Evolutionary conservation across 2,797 vertebrate species (phyloP).

Genomic region (Intellagama lesueurii): DNA sequence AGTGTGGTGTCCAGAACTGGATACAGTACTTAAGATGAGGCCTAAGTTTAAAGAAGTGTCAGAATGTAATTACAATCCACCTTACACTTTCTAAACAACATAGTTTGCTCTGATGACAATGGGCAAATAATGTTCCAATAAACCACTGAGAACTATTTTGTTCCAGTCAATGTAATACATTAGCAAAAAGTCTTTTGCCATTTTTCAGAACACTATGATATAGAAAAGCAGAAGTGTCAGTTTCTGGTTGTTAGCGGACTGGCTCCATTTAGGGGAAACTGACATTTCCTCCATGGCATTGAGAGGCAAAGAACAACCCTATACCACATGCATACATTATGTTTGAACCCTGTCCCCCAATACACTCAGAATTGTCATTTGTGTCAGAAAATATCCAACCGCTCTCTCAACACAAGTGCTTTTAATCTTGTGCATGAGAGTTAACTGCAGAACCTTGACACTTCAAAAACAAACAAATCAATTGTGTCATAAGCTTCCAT

Average conservation of each 20-base stretch:
- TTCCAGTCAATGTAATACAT: background rate
- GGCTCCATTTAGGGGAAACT: too few species aligned
- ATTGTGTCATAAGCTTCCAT: background rate
- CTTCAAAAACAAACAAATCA: background rate
- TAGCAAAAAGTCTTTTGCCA: too few species aligned
- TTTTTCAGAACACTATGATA: too few species aligned
- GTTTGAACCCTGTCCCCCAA: too few species aligned
- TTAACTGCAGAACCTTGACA: background rate
- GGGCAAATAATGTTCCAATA: conserved; percentile 6
- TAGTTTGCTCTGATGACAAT: conserved; percentile 6
- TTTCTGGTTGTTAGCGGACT: too few species aligned
- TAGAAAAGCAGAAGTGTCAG: too few species aligned
- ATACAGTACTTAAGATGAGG: background rate
- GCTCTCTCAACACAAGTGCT: background rate
- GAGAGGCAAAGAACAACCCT: too few species aligned
- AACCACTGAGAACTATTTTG: background rate
- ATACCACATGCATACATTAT: too few species aligned
- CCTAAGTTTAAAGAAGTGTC: conserved; percentile 20
- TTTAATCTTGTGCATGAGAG: background rate
- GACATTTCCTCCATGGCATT: too few species aligned
- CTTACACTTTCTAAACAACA: conserved; percentile 22
- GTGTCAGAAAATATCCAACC: background rate
- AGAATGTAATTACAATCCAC: background rate
- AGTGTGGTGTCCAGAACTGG: too few species aligned
- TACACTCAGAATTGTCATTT: too few species aligned